Percentiles rank a stretch among this genome's conserved stretches.
phyloP scores from a whole-genome alignment of 2,113 vertebrate species.

The Ancistrus triradiatus region DNA sequence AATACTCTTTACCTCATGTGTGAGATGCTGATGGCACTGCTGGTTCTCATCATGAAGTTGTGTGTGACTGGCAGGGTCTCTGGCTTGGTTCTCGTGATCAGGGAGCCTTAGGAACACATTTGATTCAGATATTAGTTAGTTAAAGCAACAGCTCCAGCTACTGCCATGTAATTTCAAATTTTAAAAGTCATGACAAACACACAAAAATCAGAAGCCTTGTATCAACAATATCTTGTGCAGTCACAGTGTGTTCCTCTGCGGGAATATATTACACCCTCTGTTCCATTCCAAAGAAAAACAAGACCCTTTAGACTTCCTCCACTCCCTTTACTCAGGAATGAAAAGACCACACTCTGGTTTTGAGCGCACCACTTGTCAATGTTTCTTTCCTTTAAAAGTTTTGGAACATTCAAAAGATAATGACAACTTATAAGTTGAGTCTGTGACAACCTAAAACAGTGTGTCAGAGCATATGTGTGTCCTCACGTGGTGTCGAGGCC shows the following conservation, averaged over 20 bases:
- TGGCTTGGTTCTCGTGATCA: neutral
- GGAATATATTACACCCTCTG: constrained; percentile 7
- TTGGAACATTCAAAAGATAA: too few relatives aligned
- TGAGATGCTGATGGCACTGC: constrained; percentile 10
- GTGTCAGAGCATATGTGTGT: constrained; percentile 1
- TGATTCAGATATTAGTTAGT: neutral
- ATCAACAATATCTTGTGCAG: constrained; percentile 7
- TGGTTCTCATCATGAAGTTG: neutral
- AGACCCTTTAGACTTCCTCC: constrained; percentile 7
- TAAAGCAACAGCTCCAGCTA: neutral
- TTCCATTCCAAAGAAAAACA: constrained; percentile 18
- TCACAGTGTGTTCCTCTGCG: neutral
- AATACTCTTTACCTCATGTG: constrained; percentile 26
- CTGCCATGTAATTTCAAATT: neutral
- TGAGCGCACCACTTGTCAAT: neutral
- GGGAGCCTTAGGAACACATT: constrained; percentile 1
- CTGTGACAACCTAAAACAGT: too few relatives aligned
- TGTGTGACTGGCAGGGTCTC: neutral
- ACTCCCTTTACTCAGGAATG: constrained; percentile 16
- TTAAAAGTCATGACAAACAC: neutral
- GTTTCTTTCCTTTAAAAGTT: neutral
- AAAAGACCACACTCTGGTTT: neutral
- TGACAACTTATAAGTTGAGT: neutral
- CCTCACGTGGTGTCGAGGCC: constrained; percentile 14
- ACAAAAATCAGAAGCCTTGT: neutral